phyloP scores from a whole-genome alignment of 1,140 invertebrate genomes.

The Plutomurus gul region DNA sequence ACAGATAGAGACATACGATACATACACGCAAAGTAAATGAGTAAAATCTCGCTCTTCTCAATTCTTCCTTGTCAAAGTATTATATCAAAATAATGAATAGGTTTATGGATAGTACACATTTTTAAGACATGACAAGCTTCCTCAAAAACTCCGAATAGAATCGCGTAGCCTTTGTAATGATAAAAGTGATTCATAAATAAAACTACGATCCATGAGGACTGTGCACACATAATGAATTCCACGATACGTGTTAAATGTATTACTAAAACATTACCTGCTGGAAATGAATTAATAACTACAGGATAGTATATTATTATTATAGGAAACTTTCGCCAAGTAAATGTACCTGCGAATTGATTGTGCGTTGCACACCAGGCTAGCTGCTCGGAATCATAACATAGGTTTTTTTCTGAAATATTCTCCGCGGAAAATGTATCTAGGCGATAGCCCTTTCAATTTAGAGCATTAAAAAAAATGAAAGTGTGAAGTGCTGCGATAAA shows the following conservation, averaged over 20 bases:
- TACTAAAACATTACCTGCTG: no score
- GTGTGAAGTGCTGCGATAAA: no score
- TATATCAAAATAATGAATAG: neutral
- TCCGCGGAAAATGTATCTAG: no score
- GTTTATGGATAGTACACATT: neutral
- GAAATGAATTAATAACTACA: no score
- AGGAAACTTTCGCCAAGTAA: constrained; percentile 23
- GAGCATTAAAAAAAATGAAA: no score
- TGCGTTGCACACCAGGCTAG: neutral
- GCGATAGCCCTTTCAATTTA: no score
- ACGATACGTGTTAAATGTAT: neutral
- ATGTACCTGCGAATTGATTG: constrained; percentile 4
- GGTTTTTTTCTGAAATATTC: no score
- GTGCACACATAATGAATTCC: neutral
- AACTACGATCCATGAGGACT: neutral
- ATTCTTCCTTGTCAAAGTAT: neutral
- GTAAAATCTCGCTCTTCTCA: neutral
- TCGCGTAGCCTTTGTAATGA: constrained; percentile 13
- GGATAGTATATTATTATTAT: neutral
- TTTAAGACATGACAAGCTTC: constrained; percentile 5
- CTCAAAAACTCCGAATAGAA: constrained; percentile 12
- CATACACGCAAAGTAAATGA: neutral
- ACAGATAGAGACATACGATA: neutral
- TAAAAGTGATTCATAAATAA: neutral
- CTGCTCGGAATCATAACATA: neutral